Base-by-base conservation (phyloP, 2,797 vertebrate genomes). In the Paedocypris micromegethes region DNA sequence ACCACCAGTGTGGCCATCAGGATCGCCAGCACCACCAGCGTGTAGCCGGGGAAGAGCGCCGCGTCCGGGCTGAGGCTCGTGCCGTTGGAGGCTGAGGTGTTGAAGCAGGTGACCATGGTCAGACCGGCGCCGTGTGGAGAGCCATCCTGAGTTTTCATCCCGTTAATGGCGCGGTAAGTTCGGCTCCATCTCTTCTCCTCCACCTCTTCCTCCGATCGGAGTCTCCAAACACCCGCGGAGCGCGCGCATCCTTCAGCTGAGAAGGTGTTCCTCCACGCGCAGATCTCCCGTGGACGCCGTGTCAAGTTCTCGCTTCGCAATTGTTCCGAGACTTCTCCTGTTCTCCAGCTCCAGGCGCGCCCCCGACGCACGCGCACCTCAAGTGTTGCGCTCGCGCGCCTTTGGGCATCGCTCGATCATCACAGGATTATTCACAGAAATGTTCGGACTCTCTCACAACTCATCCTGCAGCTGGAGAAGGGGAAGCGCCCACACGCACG, bases 1-100 rank as follows among this genome's bases (percentile, higher is more conserved):
- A 93, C 81, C 5, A 91, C 88, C 58, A 94, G 81, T 7, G 88
- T 73, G 49, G 87, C 84, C 93, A 93, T 95, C 42, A 94, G 87
- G 55, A 90, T 84, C 57, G 88, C 86, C 63, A 92, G 74, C 58
- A 90, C 70, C 72, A 89, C 83, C 72, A 81, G 76, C 78, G 87
- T 78, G 84, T 84, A 87, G 2, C 85, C 87, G 51, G 88, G 83
- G 54, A 90, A 80, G 38, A 77, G 75, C 44, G 75, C 59, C 63
- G 70, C 83, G 62, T 83, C 69, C 78, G 81, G 82, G 5, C 75
- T 78, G 75, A 82, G 78, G 41, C 7, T 45, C 66, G 57, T 37
- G 53, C 8, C 9, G 62, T 53, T 69, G 61, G 62, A 38, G 81
- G 70, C 45, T 39, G 74, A 66, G 68, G 72, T 86, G 79, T 87